phyloP scores from a whole-genome alignment of 2,113 vertebrate genomes.

The Oenanthe oenanthe region DNA sequence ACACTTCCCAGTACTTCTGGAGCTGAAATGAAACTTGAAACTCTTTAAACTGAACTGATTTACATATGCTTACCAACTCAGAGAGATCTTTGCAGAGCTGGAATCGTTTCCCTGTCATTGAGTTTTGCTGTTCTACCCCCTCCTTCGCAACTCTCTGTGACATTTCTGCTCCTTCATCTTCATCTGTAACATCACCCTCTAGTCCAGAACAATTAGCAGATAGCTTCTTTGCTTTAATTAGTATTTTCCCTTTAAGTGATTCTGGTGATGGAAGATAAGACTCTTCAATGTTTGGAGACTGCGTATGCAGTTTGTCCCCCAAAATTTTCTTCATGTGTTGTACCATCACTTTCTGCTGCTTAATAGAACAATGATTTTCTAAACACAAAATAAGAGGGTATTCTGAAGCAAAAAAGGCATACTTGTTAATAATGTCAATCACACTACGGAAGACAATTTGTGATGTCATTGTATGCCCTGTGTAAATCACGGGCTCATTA shows the following conservation, averaged over 20 bases:
- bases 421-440: slow-evolving; percentile 94
- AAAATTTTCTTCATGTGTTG: slow-evolving; percentile 96
- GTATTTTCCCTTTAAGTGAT: slow-evolving; percentile 88
- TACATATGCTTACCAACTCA: slow-evolving; percentile 92
- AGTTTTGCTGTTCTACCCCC: slow-evolving; percentile 79
- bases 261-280: slow-evolving; percentile 90
- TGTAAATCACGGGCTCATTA: slow-evolving; percentile 95
- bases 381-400: slow-evolving; percentile 93
- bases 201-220: slow-evolving; percentile 82
- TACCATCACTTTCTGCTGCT: slow-evolving; percentile 96
- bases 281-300: slow-evolving; percentile 86
- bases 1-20: slow-evolving; percentile 97
- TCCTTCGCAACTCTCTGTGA: slow-evolving; percentile 89
- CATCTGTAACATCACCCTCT: slow-evolving; percentile 95
- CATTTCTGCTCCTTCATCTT: slow-evolving; percentile 97
- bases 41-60: slow-evolving; percentile 94
- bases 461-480: slow-evolving; percentile 96
- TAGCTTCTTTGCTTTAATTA: slow-evolving; percentile 95
- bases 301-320: slow-evolving; percentile 87
- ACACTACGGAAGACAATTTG: slow-evolving; percentile 95
- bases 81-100: slow-evolving; percentile 96
- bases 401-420: slow-evolving; percentile 93
- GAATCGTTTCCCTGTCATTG: slow-evolving; percentile 81
- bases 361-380: slow-evolving; percentile 96
- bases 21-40: slow-evolving; percentile 91